Conservation (phyloP, 2,113 vertebrate genomes). For the Cyphomyrus discorhynchus region DNA sequence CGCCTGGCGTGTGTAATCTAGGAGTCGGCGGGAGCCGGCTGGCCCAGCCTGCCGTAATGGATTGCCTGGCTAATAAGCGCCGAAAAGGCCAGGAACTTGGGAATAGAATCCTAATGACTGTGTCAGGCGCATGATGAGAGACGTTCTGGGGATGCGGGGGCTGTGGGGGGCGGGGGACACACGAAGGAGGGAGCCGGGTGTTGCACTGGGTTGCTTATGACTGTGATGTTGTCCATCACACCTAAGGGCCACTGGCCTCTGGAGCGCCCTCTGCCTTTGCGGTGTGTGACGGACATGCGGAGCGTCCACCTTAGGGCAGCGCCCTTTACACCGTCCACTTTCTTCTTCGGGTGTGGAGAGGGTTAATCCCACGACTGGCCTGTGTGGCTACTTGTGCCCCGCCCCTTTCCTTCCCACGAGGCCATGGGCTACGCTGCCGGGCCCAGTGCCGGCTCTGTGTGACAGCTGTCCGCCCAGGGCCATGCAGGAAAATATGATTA, state of each 20-base stretch:
- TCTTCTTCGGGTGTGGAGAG: neutral
- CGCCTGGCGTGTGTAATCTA: conserved; percentile 31
- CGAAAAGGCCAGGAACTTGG: conserved; percentile 53
- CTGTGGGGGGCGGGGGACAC: neutral
- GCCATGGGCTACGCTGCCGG: neutral
- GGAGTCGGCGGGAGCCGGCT: conserved; percentile 26
- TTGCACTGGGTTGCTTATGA: neutral
- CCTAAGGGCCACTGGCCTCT: neutral
- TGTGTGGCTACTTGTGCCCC: neutral
- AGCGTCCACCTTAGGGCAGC: neutral
- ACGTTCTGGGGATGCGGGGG: neutral
- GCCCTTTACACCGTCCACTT: neutral
- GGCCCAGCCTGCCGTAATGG: conserved; percentile 51
- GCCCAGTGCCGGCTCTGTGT: neutral
- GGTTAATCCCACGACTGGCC: neutral
- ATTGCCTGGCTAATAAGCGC: conserved; percentile 66
- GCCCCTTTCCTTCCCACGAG: neutral
- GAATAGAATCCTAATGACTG: conserved; percentile 58
- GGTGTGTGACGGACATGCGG: neutral
- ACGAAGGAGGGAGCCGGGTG: neutral
- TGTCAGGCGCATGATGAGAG: conserved; percentile 52
- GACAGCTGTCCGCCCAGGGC: conserved; percentile 30
- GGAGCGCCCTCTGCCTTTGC: neutral
- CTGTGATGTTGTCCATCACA: neutral
- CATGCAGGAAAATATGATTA: conserved; percentile 33